Conservation (phyloP, 2,113 vertebrate genomes). For the Ellobius talpinus region DNA sequence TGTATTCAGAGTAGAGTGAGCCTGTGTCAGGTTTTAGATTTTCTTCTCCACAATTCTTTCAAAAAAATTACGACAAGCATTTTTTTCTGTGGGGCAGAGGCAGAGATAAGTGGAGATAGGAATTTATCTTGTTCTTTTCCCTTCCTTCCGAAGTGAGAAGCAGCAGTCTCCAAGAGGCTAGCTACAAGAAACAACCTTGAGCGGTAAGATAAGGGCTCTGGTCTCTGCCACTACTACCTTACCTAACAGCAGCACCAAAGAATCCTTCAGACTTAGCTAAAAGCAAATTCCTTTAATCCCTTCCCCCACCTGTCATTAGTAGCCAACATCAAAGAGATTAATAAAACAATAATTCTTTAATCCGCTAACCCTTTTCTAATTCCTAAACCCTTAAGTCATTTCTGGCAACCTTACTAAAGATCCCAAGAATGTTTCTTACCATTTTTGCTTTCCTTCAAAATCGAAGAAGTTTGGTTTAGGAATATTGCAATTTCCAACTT, state of each 20-base stretch:
- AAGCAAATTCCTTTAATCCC: constrained; percentile 76
- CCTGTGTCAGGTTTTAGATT: neutral
- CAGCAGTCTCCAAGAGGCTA: neutral
- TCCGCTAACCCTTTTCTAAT: constrained; percentile 74
- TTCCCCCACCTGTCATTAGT: constrained; percentile 32
- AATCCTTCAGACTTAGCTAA: constrained; percentile 67
- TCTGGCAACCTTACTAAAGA: constrained; percentile 50
- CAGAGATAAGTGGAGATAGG: neutral
- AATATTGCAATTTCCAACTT: constrained; percentile 95
- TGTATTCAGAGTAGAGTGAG: neutral
- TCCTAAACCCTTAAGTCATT: constrained; percentile 64
- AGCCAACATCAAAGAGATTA: constrained; percentile 60
- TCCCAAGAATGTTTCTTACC: constrained; percentile 90
- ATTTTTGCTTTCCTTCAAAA: constrained; percentile 99
- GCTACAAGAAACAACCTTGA: neutral
- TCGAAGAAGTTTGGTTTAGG: constrained; percentile 97
- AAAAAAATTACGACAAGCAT: neutral
- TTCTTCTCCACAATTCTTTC: neutral
- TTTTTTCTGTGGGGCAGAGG: neutral
- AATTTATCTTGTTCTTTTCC: neutral
- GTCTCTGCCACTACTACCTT: neutral
- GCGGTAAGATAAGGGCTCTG: neutral
- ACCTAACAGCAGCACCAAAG: neutral
- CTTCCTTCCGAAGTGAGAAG: neutral
- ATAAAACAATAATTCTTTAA: constrained; percentile 76